Base-by-base conservation (phyloP, 2,888 invertebrate genomes). In the Litoditis marina region DNA sequence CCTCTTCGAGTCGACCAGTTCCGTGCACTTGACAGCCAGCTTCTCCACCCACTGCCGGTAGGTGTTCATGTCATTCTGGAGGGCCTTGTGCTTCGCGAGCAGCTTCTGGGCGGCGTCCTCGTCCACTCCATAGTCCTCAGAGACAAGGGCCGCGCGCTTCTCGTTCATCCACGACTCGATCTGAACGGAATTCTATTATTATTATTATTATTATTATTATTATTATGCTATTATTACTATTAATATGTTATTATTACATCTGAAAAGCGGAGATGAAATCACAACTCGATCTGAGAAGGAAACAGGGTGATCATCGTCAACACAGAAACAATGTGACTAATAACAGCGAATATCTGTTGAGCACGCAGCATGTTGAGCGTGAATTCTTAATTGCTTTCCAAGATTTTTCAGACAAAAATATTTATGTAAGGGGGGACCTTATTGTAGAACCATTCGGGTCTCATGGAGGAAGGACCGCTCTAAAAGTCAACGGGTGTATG, bases 81-180 rank as follows among this genome's bases (percentile, higher is more conserved):
- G 67, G 81, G 90, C 91, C 88, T 95, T 95, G 83, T 96, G 94
- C 83, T 92, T 92, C 0, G 94, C 93, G 22, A 96, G 86, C 47
- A 95, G 87, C 85, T 93, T 94, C 42, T 93, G 92, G 22, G 93
- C 92, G 0, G 92, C 88, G 79, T 92, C 92, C 36, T 92, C 87
- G 84, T 94, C 93, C 53, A 90, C 86, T n/a, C 93, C 93, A 68
- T 90, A 90, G 83, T 93, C 92, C 36, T 78, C 74, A n/a, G 90
- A 90, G 34, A 88, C 88, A 5, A 94, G 85, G 32, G 90, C 88
- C 66, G 91, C 90, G 51, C 89, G 89, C 83, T 91, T 91, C 85
- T 94, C 94, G 39, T 89, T 89, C 69, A 94, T 87, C 94, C 94
- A 94, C 30, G 90, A 89, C 85, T 94, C 94, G 68, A 94, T 90